A percentile compares a stretch with the other conserved stretches of the same genome.
These are phyloP conservation scores for Trichogramma dendrolimi DNA, from an alignment of 2,888 invertebrate genomes.

Conservation along the genomic window DNA sequence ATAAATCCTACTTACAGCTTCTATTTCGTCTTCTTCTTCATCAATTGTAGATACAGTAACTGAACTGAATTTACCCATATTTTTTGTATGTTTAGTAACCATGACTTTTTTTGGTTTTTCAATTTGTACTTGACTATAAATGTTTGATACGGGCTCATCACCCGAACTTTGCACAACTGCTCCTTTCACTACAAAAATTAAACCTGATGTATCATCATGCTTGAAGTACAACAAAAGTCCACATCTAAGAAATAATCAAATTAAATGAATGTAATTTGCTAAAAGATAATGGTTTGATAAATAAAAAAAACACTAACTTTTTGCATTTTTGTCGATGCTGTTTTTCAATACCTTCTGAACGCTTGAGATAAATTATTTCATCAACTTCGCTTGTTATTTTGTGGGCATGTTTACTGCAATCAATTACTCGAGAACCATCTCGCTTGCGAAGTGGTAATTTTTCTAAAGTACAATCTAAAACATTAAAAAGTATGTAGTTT, in stretches of 20 bases:
- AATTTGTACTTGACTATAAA: constrained; percentile 73
- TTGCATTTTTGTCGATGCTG: constrained; percentile 87
- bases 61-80: constrained; percentile 99
- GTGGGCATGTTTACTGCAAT: constrained; percentile 89
- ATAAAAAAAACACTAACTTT: constrained; percentile 55
- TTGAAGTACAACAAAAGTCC: constrained; percentile 88
- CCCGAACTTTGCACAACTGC: constrained; percentile 66
- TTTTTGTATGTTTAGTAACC: constrained; percentile 97
- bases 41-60: constrained; percentile 99
- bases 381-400: constrained; percentile 88
- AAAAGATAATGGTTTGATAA: constrained; percentile 4
- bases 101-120: constrained; percentile 87
- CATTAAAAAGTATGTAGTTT: neutral
- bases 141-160: constrained; percentile 70
- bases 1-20: constrained; percentile 68
- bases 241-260: constrained; percentile 57
- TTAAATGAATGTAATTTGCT: neutral
- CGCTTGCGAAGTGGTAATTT: constrained; percentile 83
- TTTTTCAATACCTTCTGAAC: constrained; percentile 87
- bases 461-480: constrained; percentile 78
- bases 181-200: constrained; percentile 85
- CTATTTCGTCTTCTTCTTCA: constrained; percentile 99
- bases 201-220: constrained; percentile 73
- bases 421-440: constrained; percentile 92
- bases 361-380: constrained; percentile 81